These are phyloP conservation scores for Chelonus formosanus DNA, from an alignment of 2,888 invertebrate species.

Conservation along the genomic window DNA sequence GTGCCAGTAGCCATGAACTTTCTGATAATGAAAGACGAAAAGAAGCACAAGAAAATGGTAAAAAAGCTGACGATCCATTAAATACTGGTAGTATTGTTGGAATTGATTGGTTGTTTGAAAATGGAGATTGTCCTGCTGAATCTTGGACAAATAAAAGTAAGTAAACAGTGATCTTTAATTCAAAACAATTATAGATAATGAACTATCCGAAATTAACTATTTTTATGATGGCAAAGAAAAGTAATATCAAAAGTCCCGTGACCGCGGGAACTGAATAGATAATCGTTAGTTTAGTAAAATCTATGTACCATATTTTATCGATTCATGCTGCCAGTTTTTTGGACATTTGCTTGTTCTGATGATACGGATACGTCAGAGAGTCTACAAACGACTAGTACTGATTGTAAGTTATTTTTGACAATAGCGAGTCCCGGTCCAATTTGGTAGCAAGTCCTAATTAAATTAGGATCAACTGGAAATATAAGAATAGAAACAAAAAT, in stretches of 20 bases:
- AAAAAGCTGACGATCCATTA: slow-evolving; percentile 56
- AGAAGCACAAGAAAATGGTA: slow-evolving; percentile 46
- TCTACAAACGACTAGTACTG: slow-evolving; percentile 61
- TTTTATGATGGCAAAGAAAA: too few species aligned
- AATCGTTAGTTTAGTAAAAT: slow-evolving; percentile 4
- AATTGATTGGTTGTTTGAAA: slow-evolving; percentile 73
- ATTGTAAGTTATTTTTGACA: slow-evolving; percentile 55
- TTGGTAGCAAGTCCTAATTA: slow-evolving; percentile 14
- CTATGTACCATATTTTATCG: slow-evolving; percentile 45
- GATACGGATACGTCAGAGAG: slow-evolving; percentile 64
- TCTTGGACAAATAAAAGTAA: slow-evolving; percentile 60
- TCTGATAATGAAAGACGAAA: slow-evolving; percentile 55
- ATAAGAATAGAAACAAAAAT: not conserved
- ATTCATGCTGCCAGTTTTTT: slow-evolving; percentile 62
- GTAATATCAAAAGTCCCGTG: not conserved
- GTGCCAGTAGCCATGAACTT: slow-evolving; percentile 61
- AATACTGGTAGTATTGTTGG: slow-evolving; percentile 69
- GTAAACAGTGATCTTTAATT: slow-evolving; percentile 26
- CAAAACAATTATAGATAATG: not conserved
- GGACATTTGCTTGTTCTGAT: slow-evolving; percentile 63
- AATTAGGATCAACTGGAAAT: not conserved
- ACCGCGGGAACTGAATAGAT: not conserved
- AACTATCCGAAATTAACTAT: too few species aligned
- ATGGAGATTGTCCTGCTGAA: slow-evolving; percentile 54
- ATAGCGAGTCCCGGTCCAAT: slow-evolving; percentile 18